These are phyloP conservation scores for Cataglyphis cursor DNA, from an alignment of 2,888 invertebrate species.

Conservation along the genomic window DNA sequence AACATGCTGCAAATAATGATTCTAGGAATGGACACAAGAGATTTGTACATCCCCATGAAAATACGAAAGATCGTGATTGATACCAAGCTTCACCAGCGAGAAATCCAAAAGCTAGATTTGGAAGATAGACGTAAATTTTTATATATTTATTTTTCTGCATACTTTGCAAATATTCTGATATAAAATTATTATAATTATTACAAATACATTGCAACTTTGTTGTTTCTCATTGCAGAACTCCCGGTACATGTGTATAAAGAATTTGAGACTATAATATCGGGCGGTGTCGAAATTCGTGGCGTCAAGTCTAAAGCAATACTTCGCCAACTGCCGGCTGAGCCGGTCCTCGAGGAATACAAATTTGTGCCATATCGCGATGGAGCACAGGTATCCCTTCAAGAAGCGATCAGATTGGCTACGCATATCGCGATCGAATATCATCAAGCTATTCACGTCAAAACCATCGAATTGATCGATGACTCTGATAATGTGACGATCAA, in stretches of 20 bases:
- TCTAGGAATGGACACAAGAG: constrained; percentile 85
- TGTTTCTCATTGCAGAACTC: constrained; percentile 80
- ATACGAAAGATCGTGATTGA: constrained; percentile 89
- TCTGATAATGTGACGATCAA: constrained; percentile 78
- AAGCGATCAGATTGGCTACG: constrained; percentile 83
- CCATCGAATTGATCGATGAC: constrained; percentile 82
- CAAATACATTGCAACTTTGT: neutral
- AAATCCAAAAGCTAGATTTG: constrained; percentile 72
- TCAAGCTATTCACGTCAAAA: constrained; percentile 81
- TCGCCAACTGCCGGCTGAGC: constrained; percentile 87
- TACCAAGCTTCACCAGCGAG: constrained; percentile 86
- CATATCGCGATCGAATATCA: constrained; percentile 88
- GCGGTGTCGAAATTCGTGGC: constrained; percentile 89
- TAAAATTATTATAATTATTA: neutral
- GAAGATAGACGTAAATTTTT: constrained; percentile 80
- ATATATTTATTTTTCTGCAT: neutral
- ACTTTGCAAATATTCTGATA: neutral
- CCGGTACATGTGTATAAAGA: constrained; percentile 85
- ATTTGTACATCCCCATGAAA: constrained; percentile 89
- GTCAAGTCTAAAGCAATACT: constrained; percentile 88
- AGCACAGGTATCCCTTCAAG: constrained; percentile 73
- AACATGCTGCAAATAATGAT: constrained; percentile 90
- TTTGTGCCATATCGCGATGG: constrained; percentile 88
- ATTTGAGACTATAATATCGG: constrained; percentile 86
- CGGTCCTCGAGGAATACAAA: constrained; percentile 88